Base-by-base conservation (phyloP, 2,888 invertebrate genomes). In the Hofmannophila pseudospretella region DNA sequence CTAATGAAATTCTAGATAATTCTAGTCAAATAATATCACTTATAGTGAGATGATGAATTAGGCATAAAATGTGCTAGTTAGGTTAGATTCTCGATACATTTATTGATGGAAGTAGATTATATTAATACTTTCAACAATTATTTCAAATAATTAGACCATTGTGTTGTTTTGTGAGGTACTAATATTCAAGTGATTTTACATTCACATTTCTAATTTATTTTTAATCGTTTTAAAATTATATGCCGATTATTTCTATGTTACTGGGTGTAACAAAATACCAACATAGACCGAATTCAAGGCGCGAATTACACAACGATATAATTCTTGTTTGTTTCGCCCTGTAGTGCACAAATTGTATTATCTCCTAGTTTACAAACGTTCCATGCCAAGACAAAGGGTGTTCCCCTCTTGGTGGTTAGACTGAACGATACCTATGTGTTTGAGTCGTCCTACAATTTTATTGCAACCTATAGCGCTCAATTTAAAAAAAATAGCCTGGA, bases 1-100 rank as follows among this genome's bases (percentile, higher is more conserved):
- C 8, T 39, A 51, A 49, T 65, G 67, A 55, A n/a, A 23, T 23
- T 23, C 5, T 22, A 23, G 23, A 42, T 54, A 59, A 41, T 55
- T 67, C 68, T 71, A 71, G 73, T 73, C 71, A 59, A 60, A 49
- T 44, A 39, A 53, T 59, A 60, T 55, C 54, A 58, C 51, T 57
- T 44, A 48, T 67, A 66, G 66, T 47, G 44, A 50, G 49, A 51
- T 34, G 31, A 42, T 50, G 39, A 32, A n/a, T 41, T 47, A 62
- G 54, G 51, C 49, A 54, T 60, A 33, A 52, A 58, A 42, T 37
- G 42, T 48, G 66, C 62, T 65, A 64, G 55, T 43, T 51, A 48
- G 39, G 45, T 51, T 23, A 19, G 19, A n/a, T 7, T 19, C 5
- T 19, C 19, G 28, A 28, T 12, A 9, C 26, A 10, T 19, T n/a